Percentiles rank a stretch among this genome's conserved stretches.
Evolutionary conservation across 2,113 vertebrate species (phyloP).

Genomic region (Aptenodytes patagonicus): DNA sequence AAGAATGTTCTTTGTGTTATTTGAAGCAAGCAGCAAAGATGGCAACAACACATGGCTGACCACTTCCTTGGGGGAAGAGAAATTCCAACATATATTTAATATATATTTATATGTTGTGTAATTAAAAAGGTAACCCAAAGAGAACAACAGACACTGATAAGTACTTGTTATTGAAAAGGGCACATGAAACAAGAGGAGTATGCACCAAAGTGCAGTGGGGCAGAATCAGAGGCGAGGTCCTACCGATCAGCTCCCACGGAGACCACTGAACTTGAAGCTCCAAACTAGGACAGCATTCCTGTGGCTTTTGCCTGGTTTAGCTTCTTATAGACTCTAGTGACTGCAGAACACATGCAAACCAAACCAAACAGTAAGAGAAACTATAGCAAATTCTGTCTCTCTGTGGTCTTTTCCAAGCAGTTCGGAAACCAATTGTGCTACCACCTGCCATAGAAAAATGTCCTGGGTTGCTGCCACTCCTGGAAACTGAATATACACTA

Average conservation of each 20-base stretch:
- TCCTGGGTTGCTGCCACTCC: not conserved
- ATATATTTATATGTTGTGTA: not conserved
- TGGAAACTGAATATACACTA: slow-evolving; percentile 1
- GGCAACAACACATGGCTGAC: not conserved
- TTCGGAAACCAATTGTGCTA: not conserved
- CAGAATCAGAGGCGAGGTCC: not conserved
- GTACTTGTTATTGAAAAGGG: not conserved
- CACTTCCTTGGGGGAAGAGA: not conserved
- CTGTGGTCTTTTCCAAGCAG: not conserved
- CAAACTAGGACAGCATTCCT: not conserved
- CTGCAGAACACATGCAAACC: not conserved
- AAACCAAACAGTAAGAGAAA: not conserved
- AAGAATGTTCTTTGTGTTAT: slow-evolving; percentile 50
- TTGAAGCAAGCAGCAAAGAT: slow-evolving; percentile 31
- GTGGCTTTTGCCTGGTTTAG: not conserved
- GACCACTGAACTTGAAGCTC: not conserved
- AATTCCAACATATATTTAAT: not conserved
- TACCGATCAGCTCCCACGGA: rapidly evolving
- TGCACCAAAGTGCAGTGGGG: not conserved
- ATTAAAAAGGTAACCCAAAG: not conserved
- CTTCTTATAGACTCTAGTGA: not conserved
- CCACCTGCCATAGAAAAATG: slow-evolving; percentile 2
- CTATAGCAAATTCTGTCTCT: not conserved
- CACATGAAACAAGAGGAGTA: not conserved
- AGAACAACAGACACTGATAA: not conserved